Conservation (phyloP, 2,113 vertebrate genomes). For the Philantomba maxwellii region DNA sequence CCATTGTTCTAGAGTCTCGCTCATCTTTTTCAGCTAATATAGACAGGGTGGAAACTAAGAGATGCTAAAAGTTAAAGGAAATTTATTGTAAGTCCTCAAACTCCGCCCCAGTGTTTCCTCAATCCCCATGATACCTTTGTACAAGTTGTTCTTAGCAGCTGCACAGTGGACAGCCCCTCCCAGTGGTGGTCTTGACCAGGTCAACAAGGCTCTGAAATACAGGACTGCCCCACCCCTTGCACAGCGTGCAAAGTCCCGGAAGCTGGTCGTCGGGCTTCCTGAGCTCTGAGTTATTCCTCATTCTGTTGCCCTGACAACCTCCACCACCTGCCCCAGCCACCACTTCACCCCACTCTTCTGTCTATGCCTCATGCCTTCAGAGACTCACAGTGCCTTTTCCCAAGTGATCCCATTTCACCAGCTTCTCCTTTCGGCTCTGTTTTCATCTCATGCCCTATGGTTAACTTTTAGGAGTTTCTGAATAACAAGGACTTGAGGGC, state of each 20-base stretch:
- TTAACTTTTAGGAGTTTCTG: not conserved
- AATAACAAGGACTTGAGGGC: not conserved
- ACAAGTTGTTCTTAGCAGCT: not conserved
- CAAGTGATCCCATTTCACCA: not conserved
- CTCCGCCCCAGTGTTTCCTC: not conserved
- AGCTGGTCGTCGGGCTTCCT: not conserved
- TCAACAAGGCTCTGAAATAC: not conserved
- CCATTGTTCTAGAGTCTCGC: not conserved
- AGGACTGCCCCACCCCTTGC: fast-evolving
- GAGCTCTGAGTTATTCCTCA: not conserved
- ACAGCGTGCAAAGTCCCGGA: not conserved
- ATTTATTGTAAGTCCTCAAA: not conserved
- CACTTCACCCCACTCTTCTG: not conserved
- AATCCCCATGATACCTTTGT: not conserved
- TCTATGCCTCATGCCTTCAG: not conserved
- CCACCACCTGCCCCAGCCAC: not conserved
- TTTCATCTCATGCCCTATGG: not conserved
- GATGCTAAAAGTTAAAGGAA: not conserved
- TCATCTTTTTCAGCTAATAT: not conserved
- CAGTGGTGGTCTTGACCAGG: not conserved
- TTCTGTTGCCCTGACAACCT: not conserved
- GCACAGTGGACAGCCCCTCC: not conserved
- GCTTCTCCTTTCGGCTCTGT: not conserved
- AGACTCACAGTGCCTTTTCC: not conserved
- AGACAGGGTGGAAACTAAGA: not conserved